Evolutionary conservation across 2,888 invertebrate species (phyloP), one percentile per base, ranked within the genome.

Genomic region (Caenorhabditis sulstoni): DNA sequence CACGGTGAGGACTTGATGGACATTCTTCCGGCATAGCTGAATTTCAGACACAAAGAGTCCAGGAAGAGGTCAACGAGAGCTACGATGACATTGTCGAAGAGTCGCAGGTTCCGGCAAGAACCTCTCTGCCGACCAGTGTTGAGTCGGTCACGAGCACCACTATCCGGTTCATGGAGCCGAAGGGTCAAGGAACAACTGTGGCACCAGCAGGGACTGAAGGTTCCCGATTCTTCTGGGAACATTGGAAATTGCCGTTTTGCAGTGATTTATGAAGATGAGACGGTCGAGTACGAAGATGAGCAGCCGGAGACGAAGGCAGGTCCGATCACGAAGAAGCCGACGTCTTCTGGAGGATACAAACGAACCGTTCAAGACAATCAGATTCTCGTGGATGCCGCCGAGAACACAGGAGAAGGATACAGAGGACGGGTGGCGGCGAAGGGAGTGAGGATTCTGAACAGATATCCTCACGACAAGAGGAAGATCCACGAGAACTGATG

Each of bases 191-290:
- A 18, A 50, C 67, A 7, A 44, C 55, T 14, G 47, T 50, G 12
- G 55, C 61, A 0, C 61, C 74, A 35, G 20, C 39, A 8, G 61
- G 35, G 11, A 45, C 58, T 20, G 58, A 58, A 35, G 52, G 52
- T 59, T 5, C 7, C 29, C 29, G 29, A 29, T 29, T n/a, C n/a
- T n/a, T n/a, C n/a, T n/a, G n/a, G n/a, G n/a, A n/a, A 29, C 29
- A 29, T 29, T 29, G 4, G 29, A 29, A n/a, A n/a, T n/a, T n/a
- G n/a, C n/a, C n/a, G n/a, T n/a, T n/a, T n/a, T n/a, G 2, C 64
- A 71, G 78, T 73, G 20, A 29, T 73, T 11, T 79, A 79, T 16
- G 79, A 79, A 41, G 79, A 79, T 37, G 79, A 79, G 45, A 78
- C 78, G 1, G 73, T 79, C n/a, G 73, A 73, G 45, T 79, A 73